These are phyloP conservation scores for Ceratina calcarata DNA, from an alignment of 1,140 invertebrate genomes.

Conservation along the genomic window DNA sequence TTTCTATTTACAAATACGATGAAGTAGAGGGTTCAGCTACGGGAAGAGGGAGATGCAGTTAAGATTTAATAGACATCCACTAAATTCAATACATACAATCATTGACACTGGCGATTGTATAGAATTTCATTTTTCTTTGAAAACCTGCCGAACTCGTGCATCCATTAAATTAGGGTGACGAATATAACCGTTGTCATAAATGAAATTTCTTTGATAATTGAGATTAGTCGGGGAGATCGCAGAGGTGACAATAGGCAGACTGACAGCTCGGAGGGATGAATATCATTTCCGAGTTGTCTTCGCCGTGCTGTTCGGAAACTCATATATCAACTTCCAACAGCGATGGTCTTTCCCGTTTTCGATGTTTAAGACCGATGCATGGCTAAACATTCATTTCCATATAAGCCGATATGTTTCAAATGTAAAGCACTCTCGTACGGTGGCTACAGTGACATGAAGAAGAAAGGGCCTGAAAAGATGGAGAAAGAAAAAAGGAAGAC, in stretches of 20 bases:
- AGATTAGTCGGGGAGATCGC: conserved; percentile 46
- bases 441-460: conserved; percentile 42
- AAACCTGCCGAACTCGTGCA: conserved; percentile 6
- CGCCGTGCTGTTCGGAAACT: conserved; percentile 29
- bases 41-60: not conserved
- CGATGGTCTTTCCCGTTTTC: conserved; percentile 30
- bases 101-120: not conserved
- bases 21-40: too few relatives aligned
- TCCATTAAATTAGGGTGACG: conserved; percentile 16
- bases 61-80: not conserved
- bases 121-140: not conserved
- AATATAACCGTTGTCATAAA: conserved; percentile 23
- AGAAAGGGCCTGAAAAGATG: conserved; percentile 56
- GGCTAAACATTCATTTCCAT: conserved; percentile 76
- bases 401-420: conserved; percentile 75
- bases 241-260: conserved; percentile 40
- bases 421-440: conserved; percentile 64
- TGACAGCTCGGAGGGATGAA: conserved; percentile 15
- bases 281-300: conserved; percentile 60
- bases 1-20: too few relatives aligned
- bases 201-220: conserved; percentile 43
- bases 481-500: conserved; percentile 47
- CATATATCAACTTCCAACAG: conserved; percentile 49
- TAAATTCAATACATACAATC: not conserved
- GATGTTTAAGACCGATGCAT: conserved; percentile 66